These are phyloP conservation scores for Coelopa pilipes DNA, from an alignment of 2,888 invertebrate species.

Conservation along the genomic window DNA sequence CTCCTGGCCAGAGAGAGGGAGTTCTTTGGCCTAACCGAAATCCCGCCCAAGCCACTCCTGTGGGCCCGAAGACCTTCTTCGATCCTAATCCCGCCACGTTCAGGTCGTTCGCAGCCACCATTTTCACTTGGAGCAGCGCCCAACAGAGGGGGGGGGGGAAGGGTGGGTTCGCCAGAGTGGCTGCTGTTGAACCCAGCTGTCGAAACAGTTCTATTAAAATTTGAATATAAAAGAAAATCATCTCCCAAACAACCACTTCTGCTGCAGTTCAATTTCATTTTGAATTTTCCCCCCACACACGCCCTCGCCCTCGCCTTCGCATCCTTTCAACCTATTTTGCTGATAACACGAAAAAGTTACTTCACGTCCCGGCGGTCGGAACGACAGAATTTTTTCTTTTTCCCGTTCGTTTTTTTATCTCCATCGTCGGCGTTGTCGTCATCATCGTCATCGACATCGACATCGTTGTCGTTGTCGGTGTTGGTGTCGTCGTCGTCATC, in stretches of 20 bases:
- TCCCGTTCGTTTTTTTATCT: not conserved
- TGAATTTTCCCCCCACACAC: not conserved
- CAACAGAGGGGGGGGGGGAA: too few species aligned
- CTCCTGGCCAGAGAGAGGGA: too few species aligned
- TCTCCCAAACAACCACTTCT: slow-evolving; percentile 2
- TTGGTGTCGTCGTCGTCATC: too few species aligned
- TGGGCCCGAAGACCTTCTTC: not conserved
- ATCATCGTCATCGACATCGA: too few species aligned
- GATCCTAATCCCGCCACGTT: not conserved
- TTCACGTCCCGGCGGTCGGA: slow-evolving; percentile 3
- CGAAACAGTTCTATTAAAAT: slow-evolving; percentile 23
- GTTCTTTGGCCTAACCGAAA: too few species aligned
- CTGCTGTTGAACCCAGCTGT: slow-evolving; percentile 27
- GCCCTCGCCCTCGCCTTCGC: too few species aligned
- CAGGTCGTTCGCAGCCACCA: too few species aligned
- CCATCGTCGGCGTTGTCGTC: not conserved
- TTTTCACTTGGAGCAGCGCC: too few species aligned
- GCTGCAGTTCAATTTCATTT: slow-evolving; percentile 26
- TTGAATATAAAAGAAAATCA: slow-evolving; percentile 15
- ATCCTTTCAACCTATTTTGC: slow-evolving; percentile 9
- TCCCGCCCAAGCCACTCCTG: too few species aligned
- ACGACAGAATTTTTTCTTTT: not conserved
- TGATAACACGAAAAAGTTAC: slow-evolving; percentile 21
- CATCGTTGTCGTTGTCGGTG: not conserved
- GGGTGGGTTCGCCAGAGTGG: not conserved